Base-by-base conservation (phyloP, 2,888 invertebrate genomes). In the Aspidiotus rigidus region DNA sequence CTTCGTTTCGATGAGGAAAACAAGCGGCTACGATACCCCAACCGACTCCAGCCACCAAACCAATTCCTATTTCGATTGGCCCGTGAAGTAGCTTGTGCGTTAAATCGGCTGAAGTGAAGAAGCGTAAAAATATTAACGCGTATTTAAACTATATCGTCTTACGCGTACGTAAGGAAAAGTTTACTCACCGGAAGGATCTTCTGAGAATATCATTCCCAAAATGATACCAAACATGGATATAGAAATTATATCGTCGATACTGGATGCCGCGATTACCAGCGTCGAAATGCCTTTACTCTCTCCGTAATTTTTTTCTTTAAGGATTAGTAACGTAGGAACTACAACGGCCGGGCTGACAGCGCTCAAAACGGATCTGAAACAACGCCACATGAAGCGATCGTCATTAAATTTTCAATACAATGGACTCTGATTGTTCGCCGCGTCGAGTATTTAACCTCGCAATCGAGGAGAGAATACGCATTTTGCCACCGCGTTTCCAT, bases 261-360 rank as follows among this genome's bases (percentile, higher is more conserved):
- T 86, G 28, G 86, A 82, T 0, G 87, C 85, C 8, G 87, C 86
- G 72, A 86, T 85, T 7, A 90, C 84, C 63, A 90, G 79, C 0
- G 89, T 88, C 53, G 89, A 86, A 54, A 91, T 85, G 39, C 88
- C 89, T 77, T 86, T 86, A 74, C 85, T 84, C 60, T 86, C 81
- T 8, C 89, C 89, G 74, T 83, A 84, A 9, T 85, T 84, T 69
- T 78, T 78, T 72, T 85, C 84, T 75, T 85, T 82, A 16, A 87
- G 79, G 70, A 80, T 78, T 15, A 89, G 79, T 77, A 89, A 81
- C 10, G 84, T 83, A 0, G 88, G 88, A 17, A 88, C 87, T 59
- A 88, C 85, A 54, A 89, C 87, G 71, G 88, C 88, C 2, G 88
- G 87, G 0, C 87, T 87, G 1, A 88, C 86, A 6, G 87, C 87